phyloP scores from a whole-genome alignment of 2,797 vertebrate species.

The Arremon brunneinucha region DNA sequence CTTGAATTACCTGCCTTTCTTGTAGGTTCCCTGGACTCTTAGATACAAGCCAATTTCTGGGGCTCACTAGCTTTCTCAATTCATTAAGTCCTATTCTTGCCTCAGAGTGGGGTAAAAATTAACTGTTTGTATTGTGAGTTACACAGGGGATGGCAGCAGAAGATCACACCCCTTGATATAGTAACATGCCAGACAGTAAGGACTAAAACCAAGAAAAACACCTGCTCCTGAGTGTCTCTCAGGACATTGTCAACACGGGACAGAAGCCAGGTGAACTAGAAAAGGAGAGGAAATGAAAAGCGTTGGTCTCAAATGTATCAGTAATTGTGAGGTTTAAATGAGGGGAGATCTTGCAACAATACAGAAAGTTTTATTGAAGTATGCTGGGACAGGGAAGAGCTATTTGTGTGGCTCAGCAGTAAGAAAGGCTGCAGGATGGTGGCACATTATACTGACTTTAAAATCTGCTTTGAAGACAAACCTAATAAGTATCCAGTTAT shows the following conservation, averaged over 20 bases:
- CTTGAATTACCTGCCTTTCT: not conserved
- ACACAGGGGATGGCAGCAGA: not conserved
- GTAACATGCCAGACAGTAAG: not conserved
- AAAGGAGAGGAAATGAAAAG: not conserved
- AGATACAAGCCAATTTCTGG: not conserved
- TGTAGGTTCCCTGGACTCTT: not conserved
- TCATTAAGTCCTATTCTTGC: not conserved
- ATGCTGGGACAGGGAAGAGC: not conserved
- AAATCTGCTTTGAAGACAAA: not conserved
- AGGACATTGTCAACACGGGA: not conserved
- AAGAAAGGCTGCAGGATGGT: not conserved
- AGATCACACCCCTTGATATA: not conserved
- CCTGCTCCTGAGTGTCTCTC: not conserved
- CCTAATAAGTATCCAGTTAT: not conserved
- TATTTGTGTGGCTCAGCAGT: not conserved
- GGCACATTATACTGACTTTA: not conserved
- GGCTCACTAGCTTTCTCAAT: not conserved
- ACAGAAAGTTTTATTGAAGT: not conserved
- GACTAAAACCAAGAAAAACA: not conserved
- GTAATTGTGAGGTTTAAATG: not conserved
- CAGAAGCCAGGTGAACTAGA: not conserved
- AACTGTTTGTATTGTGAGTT: not conserved
- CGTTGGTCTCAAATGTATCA: rapidly evolving
- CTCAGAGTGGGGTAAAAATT: not conserved
- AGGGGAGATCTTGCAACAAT: not conserved